These are phyloP conservation scores for Petrocephalus zakoni DNA, from an alignment of 2,113 vertebrate genomes.

Conservation along the genomic window DNA sequence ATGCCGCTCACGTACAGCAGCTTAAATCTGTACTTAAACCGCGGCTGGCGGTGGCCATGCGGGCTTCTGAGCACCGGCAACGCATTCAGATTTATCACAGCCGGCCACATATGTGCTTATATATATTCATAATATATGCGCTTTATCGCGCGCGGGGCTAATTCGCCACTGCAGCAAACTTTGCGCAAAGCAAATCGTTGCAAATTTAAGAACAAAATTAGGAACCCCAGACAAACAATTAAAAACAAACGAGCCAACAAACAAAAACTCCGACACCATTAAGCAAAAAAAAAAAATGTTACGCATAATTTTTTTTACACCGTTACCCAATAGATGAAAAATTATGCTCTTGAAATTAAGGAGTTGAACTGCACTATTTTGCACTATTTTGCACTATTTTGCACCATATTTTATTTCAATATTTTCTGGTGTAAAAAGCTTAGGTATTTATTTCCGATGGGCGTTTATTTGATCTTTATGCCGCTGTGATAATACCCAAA, in stretches of 20 bases:
- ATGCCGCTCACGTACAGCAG: conserved; percentile 84
- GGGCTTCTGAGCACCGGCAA: conserved; percentile 57
- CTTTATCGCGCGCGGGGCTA: conserved; percentile 3
- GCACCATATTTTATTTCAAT: neutral
- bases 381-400: too few species aligned
- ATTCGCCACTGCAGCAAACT: neutral
- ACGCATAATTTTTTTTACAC: neutral
- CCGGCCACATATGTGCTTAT: conserved; percentile 40
- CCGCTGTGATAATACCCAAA: neutral
- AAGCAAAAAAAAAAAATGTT: too few species aligned
- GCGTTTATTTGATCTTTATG: neutral
- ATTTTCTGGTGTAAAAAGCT: neutral
- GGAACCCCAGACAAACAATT: neutral
- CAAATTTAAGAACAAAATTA: neutral
- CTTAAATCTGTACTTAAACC: conserved; percentile 84
- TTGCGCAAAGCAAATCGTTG: neutral
- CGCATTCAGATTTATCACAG: conserved; percentile 46
- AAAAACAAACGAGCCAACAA: neutral
- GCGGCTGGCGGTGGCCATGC: conserved; percentile 70
- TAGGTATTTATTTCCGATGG: neutral
- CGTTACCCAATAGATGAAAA: neutral
- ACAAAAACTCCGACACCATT: neutral
- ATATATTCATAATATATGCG: neutral
- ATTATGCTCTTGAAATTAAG: neutral
- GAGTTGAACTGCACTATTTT: neutral